Conservation (phyloP, 92 coral and sea anemone genomes). For the Palythoa caribaeorum region DNA sequence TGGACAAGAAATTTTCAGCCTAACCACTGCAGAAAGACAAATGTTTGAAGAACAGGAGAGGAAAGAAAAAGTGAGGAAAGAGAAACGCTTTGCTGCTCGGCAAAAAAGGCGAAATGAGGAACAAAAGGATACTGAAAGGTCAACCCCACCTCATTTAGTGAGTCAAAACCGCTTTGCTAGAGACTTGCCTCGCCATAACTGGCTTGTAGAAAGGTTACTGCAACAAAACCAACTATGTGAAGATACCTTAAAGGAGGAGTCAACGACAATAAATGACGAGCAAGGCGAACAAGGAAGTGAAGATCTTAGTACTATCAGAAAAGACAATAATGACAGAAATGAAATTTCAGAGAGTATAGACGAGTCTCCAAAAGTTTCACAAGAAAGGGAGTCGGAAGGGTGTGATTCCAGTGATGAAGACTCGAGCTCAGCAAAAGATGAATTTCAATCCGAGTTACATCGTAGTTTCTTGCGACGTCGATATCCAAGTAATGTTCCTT, state of each 20-base stretch:
- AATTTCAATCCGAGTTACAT: slow-evolving; percentile 82
- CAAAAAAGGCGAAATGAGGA: slow-evolving; percentile 80
- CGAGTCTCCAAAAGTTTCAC: background rate
- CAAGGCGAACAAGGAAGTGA: slow-evolving; percentile 68
- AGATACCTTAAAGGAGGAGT: slow-evolving; percentile 68
- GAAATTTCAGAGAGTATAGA: slow-evolving; percentile 42
- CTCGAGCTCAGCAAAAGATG: slow-evolving; percentile 66
- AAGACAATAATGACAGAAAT: slow-evolving; percentile 41
- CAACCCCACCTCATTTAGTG: slow-evolving; percentile 90
- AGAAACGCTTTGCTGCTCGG: slow-evolving; percentile 76
- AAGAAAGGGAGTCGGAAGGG: slow-evolving; percentile 47
- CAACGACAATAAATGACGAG: slow-evolving; percentile 35
- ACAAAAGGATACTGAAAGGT: slow-evolving; percentile 80
- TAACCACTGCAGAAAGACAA: slow-evolving; percentile 66
- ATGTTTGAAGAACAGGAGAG: slow-evolving; percentile 74
- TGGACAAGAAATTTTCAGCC: slow-evolving; percentile 70
- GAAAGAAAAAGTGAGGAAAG: slow-evolving; percentile 72
- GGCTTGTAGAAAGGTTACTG: slow-evolving; percentile 91
- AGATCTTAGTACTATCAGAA: slow-evolving; percentile 13
- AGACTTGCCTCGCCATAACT: slow-evolving; percentile 98
- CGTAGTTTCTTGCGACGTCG: slow-evolving; percentile 80
- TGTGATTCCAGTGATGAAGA: slow-evolving; percentile 60
- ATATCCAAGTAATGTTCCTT: slow-evolving; percentile 86
- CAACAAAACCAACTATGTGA: slow-evolving; percentile 89
- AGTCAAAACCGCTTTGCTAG: slow-evolving; percentile 96